These are phyloP conservation scores for Automeris io DNA, from an alignment of 2,888 invertebrate genomes.

Conservation along the genomic window DNA sequence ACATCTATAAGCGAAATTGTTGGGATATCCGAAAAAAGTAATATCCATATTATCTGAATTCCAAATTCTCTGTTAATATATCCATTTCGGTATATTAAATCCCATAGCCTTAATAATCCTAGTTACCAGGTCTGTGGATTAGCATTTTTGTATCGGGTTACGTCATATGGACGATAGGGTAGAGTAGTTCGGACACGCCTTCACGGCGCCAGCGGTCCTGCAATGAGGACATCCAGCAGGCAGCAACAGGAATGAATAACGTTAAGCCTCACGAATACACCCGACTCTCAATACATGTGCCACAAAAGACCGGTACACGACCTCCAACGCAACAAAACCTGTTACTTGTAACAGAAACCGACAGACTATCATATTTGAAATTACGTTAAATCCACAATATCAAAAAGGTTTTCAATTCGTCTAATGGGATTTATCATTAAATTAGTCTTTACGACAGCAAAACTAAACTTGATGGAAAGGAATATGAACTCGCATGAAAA, in stretches of 20 bases:
- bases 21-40: no score
- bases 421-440: constrained; percentile 19
- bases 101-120: no score
- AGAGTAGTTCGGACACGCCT: constrained; percentile 64
- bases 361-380: constrained; percentile 30
- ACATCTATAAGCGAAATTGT: neutral
- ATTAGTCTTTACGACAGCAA: constrained; percentile 43
- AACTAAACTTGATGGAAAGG: constrained; percentile 40
- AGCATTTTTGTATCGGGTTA: constrained; percentile 44
- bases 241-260: constrained; percentile 56
- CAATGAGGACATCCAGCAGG: constrained; percentile 54
- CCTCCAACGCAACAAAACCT: constrained; percentile 72
- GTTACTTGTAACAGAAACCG: constrained; percentile 66
- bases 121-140: no score
- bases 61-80: no score
- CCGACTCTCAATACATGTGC: constrained; percentile 65
- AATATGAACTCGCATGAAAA: constrained; percentile 45
- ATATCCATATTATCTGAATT: no score
- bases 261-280: constrained; percentile 42
- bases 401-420: constrained; percentile 16
- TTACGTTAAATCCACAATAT: constrained; percentile 31
- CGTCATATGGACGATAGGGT: constrained; percentile 67
- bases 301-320: constrained; percentile 67
- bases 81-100: no score
- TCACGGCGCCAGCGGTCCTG: constrained; percentile 60